Evolutionary conservation across 2,113 vertebrate genomes (phyloP).

Genomic region (Thymallus thymallus): DNA sequence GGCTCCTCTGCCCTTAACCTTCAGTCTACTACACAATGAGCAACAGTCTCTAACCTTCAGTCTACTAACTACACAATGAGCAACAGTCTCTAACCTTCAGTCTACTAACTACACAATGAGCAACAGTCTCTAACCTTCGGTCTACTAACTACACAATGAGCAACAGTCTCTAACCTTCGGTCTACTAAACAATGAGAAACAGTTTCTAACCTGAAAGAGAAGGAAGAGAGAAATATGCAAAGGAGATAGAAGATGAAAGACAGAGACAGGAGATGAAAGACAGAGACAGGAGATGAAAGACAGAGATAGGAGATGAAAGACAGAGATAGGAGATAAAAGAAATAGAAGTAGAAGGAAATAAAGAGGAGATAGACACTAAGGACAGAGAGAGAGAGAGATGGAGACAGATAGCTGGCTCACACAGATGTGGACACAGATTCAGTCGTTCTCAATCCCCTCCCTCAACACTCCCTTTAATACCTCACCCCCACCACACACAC

Average conservation of each 20-base stretch:
- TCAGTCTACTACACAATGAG: constrained; percentile 6
- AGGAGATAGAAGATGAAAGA: not conserved
- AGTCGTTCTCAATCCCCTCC: constrained; percentile 39
- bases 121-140: no score
- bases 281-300: constrained; percentile 15
- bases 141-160: no score
- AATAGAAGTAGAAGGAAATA: constrained; percentile 20
- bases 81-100: no score
- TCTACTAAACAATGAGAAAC: no score
- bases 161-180: no score
- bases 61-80: no score
- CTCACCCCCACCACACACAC: constrained; percentile 28
- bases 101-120: no score
- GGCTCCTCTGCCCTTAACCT: constrained; percentile 36
- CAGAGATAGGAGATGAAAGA: not conserved
- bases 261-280: not conserved
- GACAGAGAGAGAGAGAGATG: constrained; percentile 21
- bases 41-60: not conserved
- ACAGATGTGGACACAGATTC: constrained; percentile 62
- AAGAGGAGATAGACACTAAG: constrained; percentile 11
- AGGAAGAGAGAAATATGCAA: not conserved
- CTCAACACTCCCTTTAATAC: constrained; percentile 60
- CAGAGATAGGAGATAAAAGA: constrained; percentile 3
- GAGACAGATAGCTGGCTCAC: constrained; percentile 33
- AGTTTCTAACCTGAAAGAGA: not conserved